These are phyloP conservation scores for Rhineura floridana DNA, from an alignment of 2,113 vertebrate genomes.

Conservation along the genomic window DNA sequence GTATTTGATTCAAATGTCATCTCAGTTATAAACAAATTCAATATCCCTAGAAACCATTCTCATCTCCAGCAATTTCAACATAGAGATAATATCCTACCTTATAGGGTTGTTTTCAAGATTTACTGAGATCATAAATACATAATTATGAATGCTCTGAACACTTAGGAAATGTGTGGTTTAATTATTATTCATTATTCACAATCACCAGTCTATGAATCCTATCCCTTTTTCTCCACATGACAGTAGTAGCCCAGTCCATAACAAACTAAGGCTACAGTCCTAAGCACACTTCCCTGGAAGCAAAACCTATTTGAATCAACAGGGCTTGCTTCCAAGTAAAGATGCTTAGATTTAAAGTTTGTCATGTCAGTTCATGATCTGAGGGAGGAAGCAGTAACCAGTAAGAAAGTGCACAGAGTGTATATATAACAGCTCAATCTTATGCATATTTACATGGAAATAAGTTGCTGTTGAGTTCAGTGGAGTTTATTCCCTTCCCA, in stretches of 20 bases:
- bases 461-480: neutral
- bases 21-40: neutral
- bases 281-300: neutral
- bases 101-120: neutral
- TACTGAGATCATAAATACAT: neutral
- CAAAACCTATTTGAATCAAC: neutral
- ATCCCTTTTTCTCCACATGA: neutral
- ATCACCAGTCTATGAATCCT: neutral
- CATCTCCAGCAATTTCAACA: neutral
- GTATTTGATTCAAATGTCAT: neutral
- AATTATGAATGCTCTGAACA: neutral
- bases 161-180: neutral
- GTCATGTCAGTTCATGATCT: neutral
- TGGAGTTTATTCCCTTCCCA: neutral
- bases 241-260: neutral
- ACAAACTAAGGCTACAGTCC: neutral
- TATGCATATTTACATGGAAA: neutral
- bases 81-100: neutral
- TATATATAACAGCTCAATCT: neutral
- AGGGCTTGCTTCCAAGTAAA: neutral
- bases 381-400: neutral
- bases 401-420: neutral
- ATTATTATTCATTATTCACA: neutral
- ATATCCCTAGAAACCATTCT: neutral
- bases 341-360: neutral